Evolutionary conservation across 1,140 invertebrate species (phyloP), one percentile per base, ranked within the genome.

Genomic region (Zaprionus inermis): DNA sequence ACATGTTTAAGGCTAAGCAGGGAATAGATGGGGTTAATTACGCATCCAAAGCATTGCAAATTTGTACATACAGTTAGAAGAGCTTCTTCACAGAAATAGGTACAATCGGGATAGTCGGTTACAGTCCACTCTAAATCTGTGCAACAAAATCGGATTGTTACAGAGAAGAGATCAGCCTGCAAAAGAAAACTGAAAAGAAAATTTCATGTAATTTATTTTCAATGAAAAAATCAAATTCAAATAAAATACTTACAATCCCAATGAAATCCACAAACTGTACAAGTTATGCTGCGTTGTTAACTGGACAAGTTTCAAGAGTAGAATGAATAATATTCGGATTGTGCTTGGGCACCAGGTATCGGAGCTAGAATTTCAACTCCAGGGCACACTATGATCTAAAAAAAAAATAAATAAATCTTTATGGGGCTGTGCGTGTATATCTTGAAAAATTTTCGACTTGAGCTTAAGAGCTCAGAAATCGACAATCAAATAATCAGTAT

Each of bases 31-130:
- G 1, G 20, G 34, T 4, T 56, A 28, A 28, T 2, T 5, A 11
- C 6, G 5, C 2, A 44, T 9, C n/a, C 38, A 44, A 16, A 44
- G 38, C 2, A 16, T 0, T 9, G 0, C 3, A 3, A 16, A 24
- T n/a, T n/a, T n/a, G n/a, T 22, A 38, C 51, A 12, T 3, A 58
- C 56, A 22, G 18, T 41, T 41, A n/a, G n/a, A 22, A 1, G 22
- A 16, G 12, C 36, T 58, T 44, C 57, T 59, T 59, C 57, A 59
- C 38, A 30, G 57, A 59, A 59, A 59, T 59, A 44, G 57, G 57
- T 28, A 59, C 57, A 46, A 16, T 18, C 12, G 24, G 20, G 20
- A 28, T 46, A 24, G 5, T 22, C 7, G 38, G 7, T 44, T 44
- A 16, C n/a, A 44, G 38, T 44, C 7, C 7, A 0, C 7, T 18